phyloP scores from a whole-genome alignment of 2,113 vertebrate species.

The Oreocharis arfaki region DNA sequence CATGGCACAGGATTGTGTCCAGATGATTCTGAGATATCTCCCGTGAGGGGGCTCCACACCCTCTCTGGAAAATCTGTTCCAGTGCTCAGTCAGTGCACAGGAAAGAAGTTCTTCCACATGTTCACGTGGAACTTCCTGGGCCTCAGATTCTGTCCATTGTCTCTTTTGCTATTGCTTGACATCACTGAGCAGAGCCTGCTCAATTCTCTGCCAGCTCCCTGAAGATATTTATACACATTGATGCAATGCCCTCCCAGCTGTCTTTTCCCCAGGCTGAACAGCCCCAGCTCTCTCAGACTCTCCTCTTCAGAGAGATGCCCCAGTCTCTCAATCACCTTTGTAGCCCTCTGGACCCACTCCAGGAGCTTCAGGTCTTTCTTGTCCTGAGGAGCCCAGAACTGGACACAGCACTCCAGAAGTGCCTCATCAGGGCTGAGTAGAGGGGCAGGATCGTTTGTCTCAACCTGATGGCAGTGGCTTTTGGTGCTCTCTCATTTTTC shows the following conservation, averaged over 20 bases:
- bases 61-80: not conserved
- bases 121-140: not conserved
- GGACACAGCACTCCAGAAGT: not conserved
- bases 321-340: not conserved
- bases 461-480: not conserved
- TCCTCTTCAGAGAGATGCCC: not conserved
- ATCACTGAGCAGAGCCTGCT: not conserved
- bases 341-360: not conserved
- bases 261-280: not conserved
- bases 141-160: not conserved
- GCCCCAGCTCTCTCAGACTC: not conserved
- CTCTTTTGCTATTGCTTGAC: not conserved
- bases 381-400: not conserved
- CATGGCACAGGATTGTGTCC: not conserved
- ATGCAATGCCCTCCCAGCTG: too few relatives aligned
- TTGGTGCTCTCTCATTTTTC: not conserved
- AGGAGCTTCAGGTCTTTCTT: not conserved
- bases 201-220: not conserved
- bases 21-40: not conserved
- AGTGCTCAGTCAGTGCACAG: rapidly evolving
- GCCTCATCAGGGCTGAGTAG: not conserved
- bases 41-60: not conserved
- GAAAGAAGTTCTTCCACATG: not conserved
- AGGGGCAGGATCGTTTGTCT: not conserved
- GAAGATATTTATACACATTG: too few relatives aligned